Base-by-base conservation (phyloP, 2,797 vertebrate species). In the Sandelia bainsii region DNA sequence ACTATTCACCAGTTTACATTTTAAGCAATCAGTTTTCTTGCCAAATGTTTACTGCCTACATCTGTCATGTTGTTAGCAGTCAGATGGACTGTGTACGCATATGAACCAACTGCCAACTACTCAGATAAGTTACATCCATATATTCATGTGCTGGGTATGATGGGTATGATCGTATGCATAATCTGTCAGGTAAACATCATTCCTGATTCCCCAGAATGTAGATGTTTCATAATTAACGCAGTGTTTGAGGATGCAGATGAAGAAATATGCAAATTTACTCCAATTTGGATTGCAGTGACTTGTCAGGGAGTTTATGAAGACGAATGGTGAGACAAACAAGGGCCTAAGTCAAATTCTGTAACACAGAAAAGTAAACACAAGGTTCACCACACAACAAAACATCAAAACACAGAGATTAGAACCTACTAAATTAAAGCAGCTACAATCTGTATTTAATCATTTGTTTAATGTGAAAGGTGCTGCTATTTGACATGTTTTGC, bases 281-380 rank as follows among this genome's bases (percentile, higher is more conserved):
- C 51, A 77, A 42, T 75, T 74, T 79, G 32, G 25, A 71, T 29
- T 3, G 50, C 3, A 16, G 23, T 27, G 40, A 58, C 39, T 20
- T 72, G 61, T 62, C 65, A 59, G 45, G n/a, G 20, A 74, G 56
- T 60, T 79, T 68, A 76, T 71, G 68, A 84, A 83, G 66, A 72
- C 40, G 19, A 79, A 71, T 51, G 10, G 19, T 7, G 46, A 27
- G 29, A 67, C 13, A n/a, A 70, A 77, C 11, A 29, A 53, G 14
- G 25, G 34, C 22, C 37, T 57, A 54, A 52, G 67, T 60, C 23
- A 68, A 40, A 73, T n/a, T 62, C 40, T 70, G 49, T 53, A 61
- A 70, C 27, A 50, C 12, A 25, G 53, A 48, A 45, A 45, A 44
- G 49, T 14, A 62, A 72, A 73, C 56, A 66, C 14, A 67, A 52